Conservation (phyloP, 2,797 vertebrate genomes). For the Synaphobranchus kaupii region DNA sequence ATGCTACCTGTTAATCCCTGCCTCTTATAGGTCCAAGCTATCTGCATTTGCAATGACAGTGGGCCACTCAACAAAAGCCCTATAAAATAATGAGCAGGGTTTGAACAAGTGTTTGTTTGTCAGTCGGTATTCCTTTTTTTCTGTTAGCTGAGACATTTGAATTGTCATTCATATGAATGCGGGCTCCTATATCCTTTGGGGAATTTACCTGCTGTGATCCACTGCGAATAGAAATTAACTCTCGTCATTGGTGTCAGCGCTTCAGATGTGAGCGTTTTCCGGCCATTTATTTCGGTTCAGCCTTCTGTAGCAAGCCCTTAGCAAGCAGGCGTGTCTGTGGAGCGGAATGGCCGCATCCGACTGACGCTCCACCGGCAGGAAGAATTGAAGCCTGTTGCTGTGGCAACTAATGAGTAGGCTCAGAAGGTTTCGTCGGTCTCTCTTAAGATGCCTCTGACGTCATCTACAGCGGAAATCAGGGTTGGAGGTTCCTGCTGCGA, state of each 20-base stretch:
- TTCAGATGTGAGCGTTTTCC: neutral
- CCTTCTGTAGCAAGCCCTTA: conserved; percentile 74
- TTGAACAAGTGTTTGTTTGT: conserved; percentile 26
- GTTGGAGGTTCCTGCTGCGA: neutral
- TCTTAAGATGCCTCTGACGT: conserved; percentile 16
- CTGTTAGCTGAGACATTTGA: conserved; percentile 46
- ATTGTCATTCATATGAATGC: conserved; percentile 49
- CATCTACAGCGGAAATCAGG: neutral
- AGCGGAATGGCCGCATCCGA: conserved; percentile 46
- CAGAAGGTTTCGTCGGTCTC: conserved; percentile 17
- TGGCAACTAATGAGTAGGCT: conserved; percentile 73
- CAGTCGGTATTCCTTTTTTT: conserved; percentile 19
- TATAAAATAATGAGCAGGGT: neutral
- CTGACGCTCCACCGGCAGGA: conserved; percentile 68
- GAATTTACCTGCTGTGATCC: neutral
- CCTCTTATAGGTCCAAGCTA: neutral
- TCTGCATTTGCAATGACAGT: neutral
- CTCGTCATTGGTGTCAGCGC: neutral
- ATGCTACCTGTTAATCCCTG: neutral
- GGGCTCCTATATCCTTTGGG: conserved; percentile 28
- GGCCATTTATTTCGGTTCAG: conserved; percentile 59
- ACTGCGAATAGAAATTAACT: neutral
- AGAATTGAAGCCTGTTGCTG: conserved; percentile 66
- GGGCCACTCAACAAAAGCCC: neutral
- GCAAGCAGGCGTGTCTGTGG: conserved; percentile 60